Conservation (phyloP, 2,888 invertebrate species). For the Tethea ocularis region DNA sequence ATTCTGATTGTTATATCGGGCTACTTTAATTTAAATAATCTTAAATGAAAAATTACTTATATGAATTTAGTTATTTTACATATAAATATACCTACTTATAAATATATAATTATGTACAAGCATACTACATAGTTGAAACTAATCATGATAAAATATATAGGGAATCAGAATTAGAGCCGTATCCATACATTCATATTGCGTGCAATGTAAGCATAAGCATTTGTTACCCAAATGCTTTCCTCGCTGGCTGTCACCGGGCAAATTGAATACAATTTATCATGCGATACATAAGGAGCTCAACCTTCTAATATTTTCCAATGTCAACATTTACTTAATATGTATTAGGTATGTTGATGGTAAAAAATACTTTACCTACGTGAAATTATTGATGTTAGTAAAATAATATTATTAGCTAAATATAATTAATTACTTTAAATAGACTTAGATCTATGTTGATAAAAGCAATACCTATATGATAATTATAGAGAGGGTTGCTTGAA, state of each 20-base stretch:
- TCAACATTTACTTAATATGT: slow-evolving; percentile 32
- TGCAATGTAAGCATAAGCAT: slow-evolving; percentile 75
- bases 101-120: not conserved
- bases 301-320: slow-evolving; percentile 52
- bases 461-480: too few relatives aligned
- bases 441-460: too few relatives aligned
- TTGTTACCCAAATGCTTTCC: slow-evolving; percentile 78
- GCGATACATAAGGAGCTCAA: slow-evolving; percentile 65
- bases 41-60: not conserved
- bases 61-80: too few relatives aligned
- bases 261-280: slow-evolving; percentile 81
- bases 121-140: not conserved
- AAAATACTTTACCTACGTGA: too few relatives aligned
- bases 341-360: not conserved
- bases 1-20: too few relatives aligned
- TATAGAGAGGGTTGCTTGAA: too few relatives aligned
- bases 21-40: too few relatives aligned
- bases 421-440: too few relatives aligned
- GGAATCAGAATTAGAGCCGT: slow-evolving; percentile 8
- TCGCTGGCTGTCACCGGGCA: slow-evolving; percentile 74
- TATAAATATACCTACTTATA: too few relatives aligned
- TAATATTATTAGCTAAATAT: not conserved
- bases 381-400: not conserved
- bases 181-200: slow-evolving; percentile 59
- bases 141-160: slow-evolving; percentile 7